Evolutionary conservation across 2,113 vertebrate genomes (phyloP).

Genomic region (Phyllostomus discolor): DNA sequence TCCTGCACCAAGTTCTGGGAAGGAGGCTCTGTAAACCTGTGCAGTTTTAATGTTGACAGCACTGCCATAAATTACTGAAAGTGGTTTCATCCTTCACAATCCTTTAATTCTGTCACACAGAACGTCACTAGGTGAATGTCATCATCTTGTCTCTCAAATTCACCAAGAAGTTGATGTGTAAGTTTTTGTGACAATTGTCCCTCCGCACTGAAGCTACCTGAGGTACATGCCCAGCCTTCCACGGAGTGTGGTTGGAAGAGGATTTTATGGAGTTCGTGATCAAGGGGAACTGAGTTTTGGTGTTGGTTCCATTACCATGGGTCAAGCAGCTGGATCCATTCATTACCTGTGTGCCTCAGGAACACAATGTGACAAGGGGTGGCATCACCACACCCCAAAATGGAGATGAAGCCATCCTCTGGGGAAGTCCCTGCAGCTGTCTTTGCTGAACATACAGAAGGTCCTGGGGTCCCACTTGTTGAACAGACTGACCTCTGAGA

Average conservation of each 20-base stretch:
- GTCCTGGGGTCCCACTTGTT: slow-evolving; percentile 70
- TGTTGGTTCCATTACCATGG: slow-evolving; percentile 91
- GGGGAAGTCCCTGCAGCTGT: slow-evolving; percentile 93
- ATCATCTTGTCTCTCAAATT: slow-evolving; percentile 90
- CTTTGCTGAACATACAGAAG: slow-evolving; percentile 53
- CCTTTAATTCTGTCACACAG: slow-evolving; percentile 96
- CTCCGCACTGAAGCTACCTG: slow-evolving; percentile 94
- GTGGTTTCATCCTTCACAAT: slow-evolving; percentile 87
- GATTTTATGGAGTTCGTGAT: slow-evolving; percentile 86
- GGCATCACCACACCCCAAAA: slow-evolving; percentile 95
- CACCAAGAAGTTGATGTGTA: slow-evolving; percentile 90
- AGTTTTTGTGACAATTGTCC: slow-evolving; percentile 89
- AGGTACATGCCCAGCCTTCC: slow-evolving; percentile 96
- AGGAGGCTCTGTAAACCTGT: slow-evolving; percentile 90
- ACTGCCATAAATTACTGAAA: slow-evolving; percentile 91
- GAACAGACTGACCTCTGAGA: slow-evolving; percentile 85
- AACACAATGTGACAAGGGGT: slow-evolving; percentile 96
- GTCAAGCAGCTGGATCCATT: slow-evolving; percentile 92
- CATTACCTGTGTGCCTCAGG: slow-evolving; percentile 92
- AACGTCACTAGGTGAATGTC: slow-evolving; percentile 92
- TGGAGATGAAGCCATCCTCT: slow-evolving; percentile 89
- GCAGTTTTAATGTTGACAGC: slow-evolving; percentile 93
- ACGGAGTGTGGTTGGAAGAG: slow-evolving; percentile 75
- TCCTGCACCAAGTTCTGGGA: slow-evolving; percentile 88
- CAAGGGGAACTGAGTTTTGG: slow-evolving; percentile 86